These are phyloP conservation scores for Nasonia longicornis DNA, from an alignment of 1,140 invertebrate species.

Conservation along the genomic window DNA sequence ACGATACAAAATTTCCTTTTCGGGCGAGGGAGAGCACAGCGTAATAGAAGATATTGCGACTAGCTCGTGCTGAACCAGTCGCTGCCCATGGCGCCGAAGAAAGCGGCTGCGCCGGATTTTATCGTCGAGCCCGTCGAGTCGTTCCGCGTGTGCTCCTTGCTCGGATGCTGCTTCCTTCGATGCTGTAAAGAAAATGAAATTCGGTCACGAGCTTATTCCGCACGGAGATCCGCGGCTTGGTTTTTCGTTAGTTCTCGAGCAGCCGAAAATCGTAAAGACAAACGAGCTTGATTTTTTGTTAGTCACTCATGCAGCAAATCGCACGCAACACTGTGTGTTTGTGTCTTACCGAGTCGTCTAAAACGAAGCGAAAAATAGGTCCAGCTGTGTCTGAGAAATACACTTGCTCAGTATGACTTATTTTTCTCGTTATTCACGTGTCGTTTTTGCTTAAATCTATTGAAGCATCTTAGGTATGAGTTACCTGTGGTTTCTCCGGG, in stretches of 20 bases:
- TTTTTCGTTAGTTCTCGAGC: not conserved
- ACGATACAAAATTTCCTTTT: slow-evolving; percentile 25
- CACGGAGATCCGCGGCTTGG: not conserved
- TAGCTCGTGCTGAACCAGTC: slow-evolving; percentile 77
- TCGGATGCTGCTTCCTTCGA: slow-evolving; percentile 54
- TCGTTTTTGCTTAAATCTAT: not conserved
- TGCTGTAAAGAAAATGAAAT: slow-evolving; percentile 49
- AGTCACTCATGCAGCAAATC: not conserved
- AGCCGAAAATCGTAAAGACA: not conserved
- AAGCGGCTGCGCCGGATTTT: slow-evolving; percentile 78
- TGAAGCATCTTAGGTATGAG: not conserved
- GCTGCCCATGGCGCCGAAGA: slow-evolving; percentile 83
- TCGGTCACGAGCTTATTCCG: not conserved
- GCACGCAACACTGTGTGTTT: slow-evolving; percentile 3
- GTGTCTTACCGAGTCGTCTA: slow-evolving; percentile 39
- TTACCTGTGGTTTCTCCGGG: slow-evolving; percentile 62
- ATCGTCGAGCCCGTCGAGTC: slow-evolving; percentile 68
- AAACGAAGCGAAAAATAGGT: slow-evolving; percentile 38
- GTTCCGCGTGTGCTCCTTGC: slow-evolving; percentile 59
- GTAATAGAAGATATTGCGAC: slow-evolving; percentile 10
- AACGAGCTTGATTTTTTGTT: not conserved
- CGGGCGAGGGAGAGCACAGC: not conserved
- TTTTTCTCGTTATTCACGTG: not conserved
- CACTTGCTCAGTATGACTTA: not conserved
- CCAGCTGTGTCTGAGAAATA: slow-evolving; percentile 23